phyloP scores from a whole-genome alignment of 1,140 invertebrate species.

The Saxidomus purpurata region DNA sequence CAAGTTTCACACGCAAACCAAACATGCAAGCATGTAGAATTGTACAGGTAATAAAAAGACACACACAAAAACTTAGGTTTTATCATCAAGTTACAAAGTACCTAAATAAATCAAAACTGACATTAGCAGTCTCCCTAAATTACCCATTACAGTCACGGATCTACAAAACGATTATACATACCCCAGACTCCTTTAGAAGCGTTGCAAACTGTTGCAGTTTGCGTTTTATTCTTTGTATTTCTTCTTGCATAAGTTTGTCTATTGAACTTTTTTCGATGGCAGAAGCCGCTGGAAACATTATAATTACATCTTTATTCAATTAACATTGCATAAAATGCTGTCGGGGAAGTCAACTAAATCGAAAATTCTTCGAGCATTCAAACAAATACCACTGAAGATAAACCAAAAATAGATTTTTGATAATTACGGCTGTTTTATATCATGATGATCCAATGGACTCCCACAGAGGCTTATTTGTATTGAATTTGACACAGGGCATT shows the following conservation, averaged over 20 bases:
- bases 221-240: conserved; percentile 45
- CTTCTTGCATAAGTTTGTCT: conserved; percentile 44
- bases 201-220: conserved; percentile 55
- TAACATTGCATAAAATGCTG: background rate
- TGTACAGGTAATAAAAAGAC: too few species aligned
- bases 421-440: too few species aligned
- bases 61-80: too few species aligned
- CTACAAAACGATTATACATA: conserved; percentile 39
- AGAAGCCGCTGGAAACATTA: conserved; percentile 53
- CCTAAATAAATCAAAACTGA: too few species aligned
- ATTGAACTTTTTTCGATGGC: conserved; percentile 53
- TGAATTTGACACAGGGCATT: background rate
- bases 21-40: too few species aligned
- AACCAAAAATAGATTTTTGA: background rate
- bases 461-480: too few species aligned
- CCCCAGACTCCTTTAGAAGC: conserved; percentile 48
- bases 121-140: background rate
- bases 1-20: too few species aligned
- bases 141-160: too few species aligned
- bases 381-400: background rate
- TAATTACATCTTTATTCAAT: background rate
- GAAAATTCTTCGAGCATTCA: background rate
- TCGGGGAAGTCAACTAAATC: background rate
- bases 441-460: too few species aligned
- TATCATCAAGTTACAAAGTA: too few species aligned